phyloP scores from a whole-genome alignment of 2,113 vertebrate genomes.

The Catharus bicknelli region DNA sequence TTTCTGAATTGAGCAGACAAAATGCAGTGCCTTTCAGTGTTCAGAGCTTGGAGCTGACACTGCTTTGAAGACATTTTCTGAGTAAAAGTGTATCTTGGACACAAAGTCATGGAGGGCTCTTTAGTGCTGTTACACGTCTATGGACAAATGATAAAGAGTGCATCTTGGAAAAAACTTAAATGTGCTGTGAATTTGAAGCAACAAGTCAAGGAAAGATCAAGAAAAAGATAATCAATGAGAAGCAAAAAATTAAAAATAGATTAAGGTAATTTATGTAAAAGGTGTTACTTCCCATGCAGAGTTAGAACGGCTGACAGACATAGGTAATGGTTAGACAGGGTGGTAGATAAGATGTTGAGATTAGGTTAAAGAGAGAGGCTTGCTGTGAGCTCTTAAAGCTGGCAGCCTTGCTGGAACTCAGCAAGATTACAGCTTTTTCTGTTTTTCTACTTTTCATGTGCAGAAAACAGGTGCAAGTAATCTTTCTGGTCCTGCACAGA shows the following conservation, averaged over 20 bases:
- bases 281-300: neutral
- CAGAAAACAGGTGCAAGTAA: neutral
- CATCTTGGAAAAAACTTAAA: neutral
- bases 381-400: neutral
- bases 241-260: neutral
- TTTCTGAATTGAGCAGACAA: neutral
- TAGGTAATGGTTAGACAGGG: fast-evolving
- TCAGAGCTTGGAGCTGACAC: neutral
- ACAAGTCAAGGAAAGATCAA: neutral
- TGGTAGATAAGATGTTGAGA: neutral
- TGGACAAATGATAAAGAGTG: neutral
- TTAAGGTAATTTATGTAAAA: neutral
- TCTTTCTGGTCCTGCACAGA: neutral
- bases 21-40: neutral
- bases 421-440: neutral
- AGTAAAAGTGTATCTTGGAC: neutral
- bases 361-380: neutral
- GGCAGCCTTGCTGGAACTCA: neutral
- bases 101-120: neutral
- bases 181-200: neutral
- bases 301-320: neutral
- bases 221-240: neutral
- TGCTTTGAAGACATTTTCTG: neutral
- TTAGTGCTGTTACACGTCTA: neutral
- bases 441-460: neutral